These are phyloP conservation scores for Caenorhabditis sinica DNA, from an alignment of 2,888 invertebrate species.

Conservation along the genomic window DNA sequence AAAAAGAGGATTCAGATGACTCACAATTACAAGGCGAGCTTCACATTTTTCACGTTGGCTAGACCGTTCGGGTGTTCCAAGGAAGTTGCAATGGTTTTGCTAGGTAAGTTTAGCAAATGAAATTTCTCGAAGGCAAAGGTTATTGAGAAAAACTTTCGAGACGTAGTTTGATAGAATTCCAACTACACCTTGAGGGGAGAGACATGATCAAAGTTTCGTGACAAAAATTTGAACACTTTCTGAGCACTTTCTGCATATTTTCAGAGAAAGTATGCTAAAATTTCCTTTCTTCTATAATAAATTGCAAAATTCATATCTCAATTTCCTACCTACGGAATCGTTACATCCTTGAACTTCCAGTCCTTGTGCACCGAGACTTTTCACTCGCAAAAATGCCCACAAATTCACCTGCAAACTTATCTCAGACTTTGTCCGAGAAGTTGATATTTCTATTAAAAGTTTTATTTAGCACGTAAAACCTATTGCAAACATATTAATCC, in stretches of 20 bases:
- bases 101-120: conserved; percentile 20
- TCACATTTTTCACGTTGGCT: conserved; percentile 54
- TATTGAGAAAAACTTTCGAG: too few species aligned
- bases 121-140: too few species aligned
- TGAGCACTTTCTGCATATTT: too few species aligned
- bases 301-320: too few species aligned
- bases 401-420: conserved; percentile 26
- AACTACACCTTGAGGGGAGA: too few species aligned
- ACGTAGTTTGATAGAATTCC: too few species aligned
- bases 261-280: too few species aligned
- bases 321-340: too few species aligned
- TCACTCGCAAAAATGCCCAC: not conserved
- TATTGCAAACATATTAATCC: not conserved
- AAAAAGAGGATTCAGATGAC: conserved; percentile 45
- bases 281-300: too few species aligned
- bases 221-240: too few species aligned
- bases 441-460: conserved; percentile 4
- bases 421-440: conserved; percentile 3
- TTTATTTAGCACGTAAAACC: conserved; percentile 6
- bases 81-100: conserved; percentile 42
- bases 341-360: not conserved
- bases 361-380: not conserved
- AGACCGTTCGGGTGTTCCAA: conserved; percentile 55
- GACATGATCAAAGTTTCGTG: too few species aligned
- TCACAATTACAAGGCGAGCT: conserved; percentile 60